Evolutionary conservation across 2,797 vertebrate genomes (phyloP), one percentile per base, ranked within the genome.

Genomic region (Anisognathus igniventris): DNA sequence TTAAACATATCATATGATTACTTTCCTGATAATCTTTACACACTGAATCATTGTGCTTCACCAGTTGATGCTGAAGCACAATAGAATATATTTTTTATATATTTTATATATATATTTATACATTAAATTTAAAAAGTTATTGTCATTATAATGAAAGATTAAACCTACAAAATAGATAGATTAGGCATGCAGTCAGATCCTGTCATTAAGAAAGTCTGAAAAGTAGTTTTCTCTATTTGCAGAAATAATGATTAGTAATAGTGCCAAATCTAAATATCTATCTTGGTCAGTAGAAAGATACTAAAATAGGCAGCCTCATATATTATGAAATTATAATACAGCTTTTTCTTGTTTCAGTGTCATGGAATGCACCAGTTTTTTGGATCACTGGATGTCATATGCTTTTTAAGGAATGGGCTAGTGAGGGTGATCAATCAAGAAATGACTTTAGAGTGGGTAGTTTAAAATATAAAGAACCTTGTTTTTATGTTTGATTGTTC

Each of bases 251-350:
- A 82, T 60, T 60, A 92, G 25, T 78, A 93, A 82, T 82, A 90
- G 71, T 87, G 92, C 78, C 95, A 95, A 82, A 91, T 87, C 72
- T 87, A 95, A 85, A 51, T 68, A 87, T 47, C 87, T 75, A 10
- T 93, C 57, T 71, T 74, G 61, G 50, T 92, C 81, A 91, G 21
- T 91, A 82, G 82, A 96, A 96, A 95, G 58, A 39, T 85, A 91
- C 9, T 77, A 95, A 96, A 95, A 83, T 27, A 92, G 91, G 42
- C 75, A 93, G 65, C 73, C 76, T 81, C 47, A 40, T 66, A 54
- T 27, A 66, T 58, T 85, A 86, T n/a, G 74, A 92, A 73, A 91
- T 61, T 68, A 77, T 88, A 72, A 30, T 22, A 87, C 56, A 93
- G 35, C 31, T 77, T 92, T 75, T 68, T 90, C 45, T 58, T 89